Evolutionary conservation across 2,113 vertebrate genomes (phyloP), one percentile per base, ranked within the genome.

Genomic region (Nothoprocta pentlandii): DNA sequence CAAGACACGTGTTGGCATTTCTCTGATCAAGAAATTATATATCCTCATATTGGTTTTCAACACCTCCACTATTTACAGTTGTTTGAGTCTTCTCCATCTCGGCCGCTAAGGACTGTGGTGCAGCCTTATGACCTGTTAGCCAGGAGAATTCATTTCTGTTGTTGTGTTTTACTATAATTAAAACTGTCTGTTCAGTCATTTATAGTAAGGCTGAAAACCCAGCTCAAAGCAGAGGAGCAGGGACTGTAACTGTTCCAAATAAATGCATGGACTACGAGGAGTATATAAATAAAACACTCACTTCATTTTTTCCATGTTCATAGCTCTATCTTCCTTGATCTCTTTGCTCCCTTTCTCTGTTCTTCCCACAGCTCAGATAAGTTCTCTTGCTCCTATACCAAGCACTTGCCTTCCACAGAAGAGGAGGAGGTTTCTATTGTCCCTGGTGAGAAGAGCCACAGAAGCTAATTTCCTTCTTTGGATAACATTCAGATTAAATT

Each of bases 81-180:
- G 84, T 92, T 90, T 91, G 76, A 80, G 73, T 88, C 73, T 84
- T 86, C 2, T 4, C 39, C 14, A 3, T 36, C 69, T 95, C 68
- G 44, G 62, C 90, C 80, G 67, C 93, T 16, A 34, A 95, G 90
- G 92, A 92, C 74, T 62, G 85, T 2, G 22, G 78, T 91, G 87
- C 25, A 91, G 87, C 80, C 94, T 91, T 84, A 87, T 97, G 94
- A 96, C 62, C 88, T 84, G 74, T 71, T 95, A 94, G 80, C 85
- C 44, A 53, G 53, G 80, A 86, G 83, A 94, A 96, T 95, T 93
- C 88, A 93, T 95, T 95, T 95, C 95, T 97, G 92, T 93, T 95
- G 90, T 90, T 83, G 16, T 92, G 58, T 88, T 93, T 94, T 92
- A 54, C 96, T 97, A 96, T 97, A 96, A 97, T 96, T 97, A 97